Percentiles rank a stretch among this genome's conserved stretches.
Evolutionary conservation across 2,888 invertebrate species (phyloP).

Genomic region (Pandemis corylana): DNA sequence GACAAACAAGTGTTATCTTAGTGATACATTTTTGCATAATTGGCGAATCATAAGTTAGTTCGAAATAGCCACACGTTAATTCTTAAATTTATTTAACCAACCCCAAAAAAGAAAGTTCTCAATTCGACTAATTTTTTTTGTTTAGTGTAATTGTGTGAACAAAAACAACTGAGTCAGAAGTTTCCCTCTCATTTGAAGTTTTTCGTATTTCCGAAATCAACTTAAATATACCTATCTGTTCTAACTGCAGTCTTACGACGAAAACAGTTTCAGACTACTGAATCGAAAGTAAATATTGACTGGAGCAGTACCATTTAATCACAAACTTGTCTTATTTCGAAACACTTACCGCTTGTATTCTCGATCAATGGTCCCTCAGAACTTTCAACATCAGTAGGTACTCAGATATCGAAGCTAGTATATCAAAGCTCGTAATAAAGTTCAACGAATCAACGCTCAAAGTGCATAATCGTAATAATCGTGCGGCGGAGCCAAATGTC

Average conservation of each 20-base stretch:
- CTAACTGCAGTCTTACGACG: neutral
- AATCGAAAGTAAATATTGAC: neutral
- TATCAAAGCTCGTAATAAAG: slow-evolving; percentile 77
- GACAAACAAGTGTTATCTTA: slow-evolving; percentile 1
- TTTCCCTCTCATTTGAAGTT: no score
- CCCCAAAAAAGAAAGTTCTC: no score
- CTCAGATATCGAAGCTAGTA: slow-evolving; percentile 65
- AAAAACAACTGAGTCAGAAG: neutral
- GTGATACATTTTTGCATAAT: neutral
- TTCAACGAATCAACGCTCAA: slow-evolving; percentile 84
- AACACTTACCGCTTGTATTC: slow-evolving; percentile 3
- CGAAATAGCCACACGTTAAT: neutral
- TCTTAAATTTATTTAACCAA: no score
- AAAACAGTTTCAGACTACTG: neutral
- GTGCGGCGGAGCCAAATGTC: slow-evolving; percentile 81
- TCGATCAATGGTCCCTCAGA: slow-evolving; percentile 21
- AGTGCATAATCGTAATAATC: slow-evolving; percentile 85
- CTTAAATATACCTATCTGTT: neutral
- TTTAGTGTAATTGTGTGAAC: no score
- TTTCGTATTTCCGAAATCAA: neutral
- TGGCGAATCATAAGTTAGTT: neutral
- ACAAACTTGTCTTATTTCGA: neutral
- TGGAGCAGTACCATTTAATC: neutral
- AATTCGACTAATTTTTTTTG: no score
- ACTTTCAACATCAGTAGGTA: slow-evolving; percentile 36